Evolutionary conservation across 2,888 invertebrate species (phyloP).

Genomic region (Chymomyza caudatula): DNA sequence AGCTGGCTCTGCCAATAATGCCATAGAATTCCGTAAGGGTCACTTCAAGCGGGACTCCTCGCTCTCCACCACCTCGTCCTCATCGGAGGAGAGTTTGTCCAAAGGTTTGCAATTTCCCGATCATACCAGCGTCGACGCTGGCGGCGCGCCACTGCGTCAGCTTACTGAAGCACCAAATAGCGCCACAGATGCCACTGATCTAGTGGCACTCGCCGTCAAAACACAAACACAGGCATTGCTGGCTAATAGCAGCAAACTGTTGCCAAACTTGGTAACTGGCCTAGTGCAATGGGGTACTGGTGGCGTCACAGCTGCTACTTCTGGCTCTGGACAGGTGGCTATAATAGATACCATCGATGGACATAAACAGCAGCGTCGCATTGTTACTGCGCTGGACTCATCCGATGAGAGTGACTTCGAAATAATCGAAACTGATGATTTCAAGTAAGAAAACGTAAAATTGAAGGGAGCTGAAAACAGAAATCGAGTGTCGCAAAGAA

Average conservation of each 20-base stretch:
- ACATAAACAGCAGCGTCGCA: slow-evolving; percentile 40
- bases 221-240: slow-evolving; percentile 60
- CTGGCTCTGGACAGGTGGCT: not conserved
- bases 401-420: slow-evolving; percentile 78
- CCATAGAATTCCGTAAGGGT: slow-evolving; percentile 73
- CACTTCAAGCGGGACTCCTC: slow-evolving; percentile 77
- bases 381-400: slow-evolving; percentile 66
- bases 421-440: slow-evolving; percentile 76
- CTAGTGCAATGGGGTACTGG: slow-evolving; percentile 66
- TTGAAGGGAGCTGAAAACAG: not conserved
- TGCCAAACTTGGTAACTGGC: slow-evolving; percentile 70
- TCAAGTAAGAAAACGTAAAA: slow-evolving; percentile 52
- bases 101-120: slow-evolving; percentile 76
- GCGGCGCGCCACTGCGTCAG: slow-evolving; percentile 39
- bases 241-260: slow-evolving; percentile 45
- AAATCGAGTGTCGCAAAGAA: not conserved
- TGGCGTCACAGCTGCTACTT: slow-evolving; percentile 1
- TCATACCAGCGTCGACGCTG: slow-evolving; percentile 62
- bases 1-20: slow-evolving; percentile 15
- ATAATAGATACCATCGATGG: slow-evolving; percentile 9
- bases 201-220: slow-evolving; percentile 43
- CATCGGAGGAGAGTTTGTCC: slow-evolving; percentile 76
- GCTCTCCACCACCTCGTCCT: slow-evolving; percentile 74
- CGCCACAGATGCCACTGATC: slow-evolving; percentile 23
- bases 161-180: slow-evolving; percentile 18